Percentiles rank a stretch among this genome's conserved stretches.
Conservation (phyloP, 2,888 invertebrate species). For the Andrena fulva region DNA sequence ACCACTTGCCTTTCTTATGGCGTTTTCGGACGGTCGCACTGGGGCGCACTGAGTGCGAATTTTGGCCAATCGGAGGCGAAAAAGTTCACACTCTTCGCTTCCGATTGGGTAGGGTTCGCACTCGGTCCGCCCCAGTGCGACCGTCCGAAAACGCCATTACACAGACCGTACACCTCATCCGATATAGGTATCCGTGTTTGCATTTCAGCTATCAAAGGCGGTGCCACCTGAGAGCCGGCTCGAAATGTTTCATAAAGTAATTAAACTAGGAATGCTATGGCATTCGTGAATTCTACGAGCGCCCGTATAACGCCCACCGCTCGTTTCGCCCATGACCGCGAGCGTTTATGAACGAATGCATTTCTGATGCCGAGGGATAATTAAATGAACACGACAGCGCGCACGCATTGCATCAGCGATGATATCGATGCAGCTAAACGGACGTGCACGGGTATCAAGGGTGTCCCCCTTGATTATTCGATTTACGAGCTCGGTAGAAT, state of each 20-base stretch:
- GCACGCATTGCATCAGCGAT: background rate
- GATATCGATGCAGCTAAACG: background rate
- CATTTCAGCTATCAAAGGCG: constrained; percentile 36
- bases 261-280: constrained; percentile 21
- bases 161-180: background rate
- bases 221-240: background rate
- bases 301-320: background rate
- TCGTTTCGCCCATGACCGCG: background rate
- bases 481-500: background rate
- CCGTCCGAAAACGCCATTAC: no score
- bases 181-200: background rate
- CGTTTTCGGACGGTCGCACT: no score
- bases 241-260: constrained; percentile 27
- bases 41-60: no score
- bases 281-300: constrained; percentile 1
- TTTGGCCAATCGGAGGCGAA: no score
- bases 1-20: background rate
- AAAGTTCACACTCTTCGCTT: no score
- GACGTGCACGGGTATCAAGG: background rate
- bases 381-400: constrained; percentile 3
- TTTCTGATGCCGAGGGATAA: background rate
- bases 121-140: no score
- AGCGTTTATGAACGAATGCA: constrained; percentile 1
- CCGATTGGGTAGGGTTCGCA: no score
- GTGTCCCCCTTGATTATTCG: background rate